A percentile compares a stretch with the other conserved stretches of the same genome.
Evolutionary conservation across 2,797 vertebrate species (phyloP).

Genomic region (Tiaroga cobitis): DNA sequence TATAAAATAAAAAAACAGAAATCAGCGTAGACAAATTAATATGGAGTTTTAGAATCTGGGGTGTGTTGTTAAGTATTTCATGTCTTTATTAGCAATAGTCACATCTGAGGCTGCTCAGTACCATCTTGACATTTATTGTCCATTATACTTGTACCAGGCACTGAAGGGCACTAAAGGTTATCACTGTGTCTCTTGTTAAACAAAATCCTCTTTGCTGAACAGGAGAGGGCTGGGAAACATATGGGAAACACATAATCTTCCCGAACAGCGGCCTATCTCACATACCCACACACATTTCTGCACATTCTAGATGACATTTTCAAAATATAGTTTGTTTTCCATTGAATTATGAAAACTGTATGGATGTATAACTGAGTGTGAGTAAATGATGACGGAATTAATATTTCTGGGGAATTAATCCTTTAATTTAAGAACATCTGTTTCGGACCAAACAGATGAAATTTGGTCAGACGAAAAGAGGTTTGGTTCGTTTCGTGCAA

Average conservation of each 20-base stretch:
- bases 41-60: background rate
- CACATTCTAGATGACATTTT: background rate
- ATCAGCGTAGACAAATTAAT: background rate
- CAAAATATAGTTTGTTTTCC: background rate
- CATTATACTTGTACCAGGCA: constrained; percentile 53
- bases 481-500: no score
- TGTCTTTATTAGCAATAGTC: background rate
- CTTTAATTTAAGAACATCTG: background rate
- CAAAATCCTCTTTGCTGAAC: constrained; percentile 42
- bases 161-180: constrained; percentile 57
- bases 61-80: background rate
- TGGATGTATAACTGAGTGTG: background rate
- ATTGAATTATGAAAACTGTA: background rate
- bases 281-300: background rate
- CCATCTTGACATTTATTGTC: constrained; percentile 38
- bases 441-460: no score
- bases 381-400: background rate
- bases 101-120: constrained; percentile 11
- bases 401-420: background rate
- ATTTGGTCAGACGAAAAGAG: no score
- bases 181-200: constrained; percentile 44
- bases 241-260: background rate
- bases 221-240: constrained; percentile 27
- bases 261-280: background rate
- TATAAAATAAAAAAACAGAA: background rate